Evolutionary conservation across 2,888 invertebrate genomes (phyloP).

Genomic region (Sinelater perroti): DNA sequence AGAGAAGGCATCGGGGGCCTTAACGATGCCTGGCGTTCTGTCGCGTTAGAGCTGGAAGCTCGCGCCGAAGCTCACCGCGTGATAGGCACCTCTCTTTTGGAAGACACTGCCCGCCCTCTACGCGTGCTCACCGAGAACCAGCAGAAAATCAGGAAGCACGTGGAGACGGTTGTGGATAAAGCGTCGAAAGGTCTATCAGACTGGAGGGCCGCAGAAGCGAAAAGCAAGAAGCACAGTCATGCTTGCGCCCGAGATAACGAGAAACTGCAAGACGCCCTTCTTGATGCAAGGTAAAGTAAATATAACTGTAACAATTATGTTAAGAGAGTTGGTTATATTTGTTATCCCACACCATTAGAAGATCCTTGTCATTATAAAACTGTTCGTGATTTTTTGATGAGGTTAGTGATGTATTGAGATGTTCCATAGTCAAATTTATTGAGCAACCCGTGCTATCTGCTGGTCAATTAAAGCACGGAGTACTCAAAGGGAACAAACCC

Average conservation of each 20-base stretch:
- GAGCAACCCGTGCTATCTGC: too few relatives aligned
- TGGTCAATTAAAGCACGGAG: too few relatives aligned
- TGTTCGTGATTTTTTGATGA: too few relatives aligned
- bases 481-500: too few relatives aligned
- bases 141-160: conserved; percentile 75
- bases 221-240: conserved; percentile 90
- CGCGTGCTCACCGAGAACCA: conserved; percentile 76
- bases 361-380: too few relatives aligned
- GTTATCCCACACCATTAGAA: too few relatives aligned
- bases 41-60: conserved; percentile 91
- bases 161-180: conserved; percentile 85
- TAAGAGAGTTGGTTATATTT: too few relatives aligned
- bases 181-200: conserved; percentile 82
- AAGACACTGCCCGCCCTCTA: conserved; percentile 90
- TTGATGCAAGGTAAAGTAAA: conserved; percentile 64
- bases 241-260: conserved; percentile 89
- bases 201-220: conserved; percentile 86
- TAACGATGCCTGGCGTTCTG: conserved; percentile 90
- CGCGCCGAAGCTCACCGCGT: conserved; percentile 89
- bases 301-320: too few relatives aligned
- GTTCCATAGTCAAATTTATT: too few relatives aligned
- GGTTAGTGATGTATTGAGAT: too few relatives aligned
- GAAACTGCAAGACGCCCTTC: conserved; percentile 83
- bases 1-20: conserved; percentile 81
- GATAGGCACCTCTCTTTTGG: conserved; percentile 70